Base-by-base conservation (phyloP, 2,113 vertebrate species). In the Mormoops blainvillei region DNA sequence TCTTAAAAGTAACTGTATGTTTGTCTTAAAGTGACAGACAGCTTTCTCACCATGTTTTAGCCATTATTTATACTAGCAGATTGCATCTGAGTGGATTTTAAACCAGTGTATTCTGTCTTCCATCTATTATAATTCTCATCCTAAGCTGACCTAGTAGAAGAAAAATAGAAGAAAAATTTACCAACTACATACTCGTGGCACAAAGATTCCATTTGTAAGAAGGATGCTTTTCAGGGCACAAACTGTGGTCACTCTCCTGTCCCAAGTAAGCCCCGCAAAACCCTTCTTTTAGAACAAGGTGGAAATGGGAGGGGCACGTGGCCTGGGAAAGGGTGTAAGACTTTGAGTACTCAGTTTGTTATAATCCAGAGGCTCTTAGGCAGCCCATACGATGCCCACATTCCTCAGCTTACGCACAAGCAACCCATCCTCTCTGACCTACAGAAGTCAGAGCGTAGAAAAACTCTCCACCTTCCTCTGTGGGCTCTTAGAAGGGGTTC, bases 1-100 rank as follows among this genome's bases (percentile, higher is more conserved):
- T 97, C 87, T 88, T 94, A 74, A 88, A 95, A 89, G 82, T 80
- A 89, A 92, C 81, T 92, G 73, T 85, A 45, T 86, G 26, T 73
- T 96, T 95, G 90, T 61, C 90, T 96, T 92, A 92, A 97, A 92
- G 67, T 91, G 95, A 94, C 96, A 96, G 94, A 94, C 92, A 96
- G 93, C 33, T 81, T 94, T 91, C 38, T 28, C 20, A 58, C 87
- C 84, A 96, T 43, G 61, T 81, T 68, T 71, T 92, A 52, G 48
- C 14, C 82, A 85, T 97, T 94, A 88, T 96, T 94, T 96, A 85
- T 90, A 73, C 61, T 90, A 95, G 91, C 80, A 95, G 94, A 97
- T 87, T 97, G 85, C 67, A 41, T 92, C 61, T 54, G 81, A 95
- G 91, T 80, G 77, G 52, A 81, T 81, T 82, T 38, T 92, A 92